Conservation (phyloP, 2,888 invertebrate species). For the Ectobius pallidus region DNA sequence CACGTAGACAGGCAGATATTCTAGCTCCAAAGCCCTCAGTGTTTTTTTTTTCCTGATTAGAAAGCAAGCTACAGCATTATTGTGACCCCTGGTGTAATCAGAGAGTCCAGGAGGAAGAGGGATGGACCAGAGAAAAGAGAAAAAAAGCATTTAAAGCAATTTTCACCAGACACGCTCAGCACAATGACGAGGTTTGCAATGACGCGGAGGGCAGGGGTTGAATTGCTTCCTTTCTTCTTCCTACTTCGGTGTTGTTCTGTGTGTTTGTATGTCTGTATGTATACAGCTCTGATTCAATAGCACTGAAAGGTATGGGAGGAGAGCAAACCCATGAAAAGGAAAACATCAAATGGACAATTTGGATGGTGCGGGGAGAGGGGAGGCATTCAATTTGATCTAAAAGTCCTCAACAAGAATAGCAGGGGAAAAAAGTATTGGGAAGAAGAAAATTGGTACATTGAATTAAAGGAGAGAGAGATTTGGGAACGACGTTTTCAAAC, state of each 20-base stretch:
- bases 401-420: too few species aligned
- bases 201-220: constrained; percentile 6
- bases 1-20: too few species aligned
- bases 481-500: too few species aligned
- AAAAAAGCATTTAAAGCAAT: constrained; percentile 35
- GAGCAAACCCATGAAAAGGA: too few species aligned
- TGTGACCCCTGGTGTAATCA: constrained; percentile 6
- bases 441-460: neutral
- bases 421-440: neutral
- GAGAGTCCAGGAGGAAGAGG: constrained; percentile 9
- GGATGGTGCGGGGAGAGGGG: neutral
- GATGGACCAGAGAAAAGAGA: constrained; percentile 9
- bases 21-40: too few species aligned
- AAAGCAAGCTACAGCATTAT: neutral
- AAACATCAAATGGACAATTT: constrained; percentile 37
- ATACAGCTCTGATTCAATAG: constrained; percentile 34
- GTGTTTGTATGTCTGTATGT: constrained; percentile 26
- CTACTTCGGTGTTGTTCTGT: constrained; percentile 15
- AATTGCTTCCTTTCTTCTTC: constrained; percentile 21
- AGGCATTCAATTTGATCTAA: constrained; percentile 24
- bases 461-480: neutral
- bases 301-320: constrained; percentile 22
- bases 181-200: constrained; percentile 14
- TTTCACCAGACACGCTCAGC: constrained; percentile 30
- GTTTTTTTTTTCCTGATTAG: too few species aligned